Conservation (phyloP, 2,113 vertebrate species). For the Stegostoma tigrinum region DNA sequence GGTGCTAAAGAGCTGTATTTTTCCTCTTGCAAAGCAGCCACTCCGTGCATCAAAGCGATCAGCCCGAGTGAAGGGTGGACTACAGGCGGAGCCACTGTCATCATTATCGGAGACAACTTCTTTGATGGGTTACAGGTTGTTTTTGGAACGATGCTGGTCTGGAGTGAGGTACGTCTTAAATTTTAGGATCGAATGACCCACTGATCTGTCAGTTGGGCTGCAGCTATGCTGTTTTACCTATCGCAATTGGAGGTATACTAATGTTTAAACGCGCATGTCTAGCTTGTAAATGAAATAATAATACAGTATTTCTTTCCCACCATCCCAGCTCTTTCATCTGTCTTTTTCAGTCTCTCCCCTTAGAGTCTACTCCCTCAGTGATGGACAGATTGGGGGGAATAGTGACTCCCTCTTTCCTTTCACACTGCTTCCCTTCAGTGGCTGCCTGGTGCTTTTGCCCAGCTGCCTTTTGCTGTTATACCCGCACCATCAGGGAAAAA, state of each 20-base stretch:
- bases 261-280: not conserved
- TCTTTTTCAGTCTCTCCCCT: not conserved
- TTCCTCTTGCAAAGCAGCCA: slow-evolving; percentile 69
- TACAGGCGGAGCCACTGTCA: slow-evolving; percentile 86
- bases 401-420: not conserved
- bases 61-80: slow-evolving; percentile 94
- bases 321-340: not conserved
- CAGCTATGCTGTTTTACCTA: not conserved
- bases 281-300: not conserved
- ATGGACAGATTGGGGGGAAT: not conserved
- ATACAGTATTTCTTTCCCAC: not conserved
- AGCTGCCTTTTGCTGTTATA: not conserved
- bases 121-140: slow-evolving; percentile 90
- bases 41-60: slow-evolving; percentile 92
- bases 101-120: slow-evolving; percentile 95
- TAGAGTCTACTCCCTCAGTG: not conserved
- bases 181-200: not conserved
- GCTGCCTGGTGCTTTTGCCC: not conserved
- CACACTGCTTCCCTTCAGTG: not conserved
- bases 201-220: not conserved
- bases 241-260: not conserved
- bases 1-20: not conserved
- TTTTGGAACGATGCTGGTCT: slow-evolving; percentile 87
- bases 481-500: not conserved
- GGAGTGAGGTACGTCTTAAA: slow-evolving; percentile 76